Evolutionary conservation across 2,113 vertebrate species (phyloP), one percentile per base, ranked within the genome.

Genomic region (Ammodytes marinus): DNA sequence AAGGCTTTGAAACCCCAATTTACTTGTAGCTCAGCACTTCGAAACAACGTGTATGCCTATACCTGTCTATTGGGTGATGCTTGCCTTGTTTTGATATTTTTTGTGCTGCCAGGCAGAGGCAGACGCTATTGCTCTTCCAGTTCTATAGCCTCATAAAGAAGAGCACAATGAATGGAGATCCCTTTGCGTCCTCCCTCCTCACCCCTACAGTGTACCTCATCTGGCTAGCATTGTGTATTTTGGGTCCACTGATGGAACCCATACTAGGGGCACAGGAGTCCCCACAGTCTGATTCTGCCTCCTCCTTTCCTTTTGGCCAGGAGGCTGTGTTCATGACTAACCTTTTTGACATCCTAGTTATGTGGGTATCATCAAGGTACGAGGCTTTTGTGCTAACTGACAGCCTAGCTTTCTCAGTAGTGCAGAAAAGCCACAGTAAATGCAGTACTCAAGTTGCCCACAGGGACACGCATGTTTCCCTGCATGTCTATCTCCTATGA

Each of bases 361-460:
- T 9, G 2, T 70, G 37, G 57, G 39, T 47, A 46, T 74, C 40
- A 55, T 74, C 64, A 42, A 27, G 27, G 27, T 27, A 27, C 27
- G 2, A 27, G 46, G 47, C 54, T 70, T 47, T 74, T 67, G 43
- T 27, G 6, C 70, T 83, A 58, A 65, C 61, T 69, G 50, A 85
- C 49, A 63, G 27, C 40, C 35, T 49, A n/a, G 14, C n/a, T 68
- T 69, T 68, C 2, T 5, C 7, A 60, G 49, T 4, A 15, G 6
- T 37, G 14, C n/a, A 37, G 15, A 63, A n/a, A 37, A 76, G 52
- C 52, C 12, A 43, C 11, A 27, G 27, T 27, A 27, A 27, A 42
- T 54, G 14, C 2, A 6, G 60, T 43, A 39, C 55, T 74, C 8
- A 17, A 50, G 27, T 46, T 73, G 3, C 45, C 64, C 35, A 35